phyloP scores from a whole-genome alignment of 2,888 invertebrate genomes.

The Melipona bicolor region DNA sequence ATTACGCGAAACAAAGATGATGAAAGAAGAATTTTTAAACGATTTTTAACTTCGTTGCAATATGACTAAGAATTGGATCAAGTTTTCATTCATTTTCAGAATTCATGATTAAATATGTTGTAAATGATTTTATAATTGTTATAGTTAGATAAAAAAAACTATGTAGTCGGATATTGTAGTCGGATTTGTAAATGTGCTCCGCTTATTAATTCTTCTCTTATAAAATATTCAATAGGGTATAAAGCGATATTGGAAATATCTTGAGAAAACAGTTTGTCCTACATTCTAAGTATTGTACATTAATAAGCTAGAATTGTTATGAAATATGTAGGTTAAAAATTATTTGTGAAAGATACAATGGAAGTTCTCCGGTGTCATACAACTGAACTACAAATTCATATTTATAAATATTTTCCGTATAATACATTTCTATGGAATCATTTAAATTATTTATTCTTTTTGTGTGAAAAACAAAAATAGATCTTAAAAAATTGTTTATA shows the following conservation, averaged over 20 bases:
- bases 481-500: background rate
- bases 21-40: too few species aligned
- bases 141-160: too few species aligned
- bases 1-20: too few species aligned
- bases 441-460: background rate
- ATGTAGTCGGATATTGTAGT: background rate
- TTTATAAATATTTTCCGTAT: background rate
- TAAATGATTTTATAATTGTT: too few species aligned
- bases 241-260: constrained; percentile 29
- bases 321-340: constrained; percentile 19
- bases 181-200: background rate
- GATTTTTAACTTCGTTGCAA: too few species aligned
- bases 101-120: too few species aligned
- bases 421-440: too few species aligned
- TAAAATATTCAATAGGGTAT: constrained; percentile 24
- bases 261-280: constrained; percentile 11
- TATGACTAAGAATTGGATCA: too few species aligned
- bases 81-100: too few species aligned
- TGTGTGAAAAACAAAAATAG: background rate
- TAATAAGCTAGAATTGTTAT: constrained; percentile 4
- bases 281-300: background rate
- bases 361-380: too few species aligned
- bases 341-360: constrained; percentile 5
- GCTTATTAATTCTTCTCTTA: background rate
- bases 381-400: background rate